Base-by-base conservation (phyloP, 2,113 vertebrate genomes). In the Ctenodactylus gundi region DNA sequence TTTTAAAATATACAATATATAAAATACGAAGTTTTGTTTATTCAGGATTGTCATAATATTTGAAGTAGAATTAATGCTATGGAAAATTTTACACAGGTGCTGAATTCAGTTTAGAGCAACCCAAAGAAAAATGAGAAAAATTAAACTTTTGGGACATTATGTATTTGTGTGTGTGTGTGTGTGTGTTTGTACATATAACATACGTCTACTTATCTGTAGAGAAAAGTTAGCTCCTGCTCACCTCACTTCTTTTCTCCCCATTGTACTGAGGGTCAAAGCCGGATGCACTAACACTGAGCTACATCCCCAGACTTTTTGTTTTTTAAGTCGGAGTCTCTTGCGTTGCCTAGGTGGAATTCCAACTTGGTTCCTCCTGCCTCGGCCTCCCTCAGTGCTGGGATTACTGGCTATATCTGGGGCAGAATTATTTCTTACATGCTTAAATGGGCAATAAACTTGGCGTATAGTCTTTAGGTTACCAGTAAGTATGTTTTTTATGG, bases 381-480 rank as follows among this genome's bases (percentile, higher is more conserved):
- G 46, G 41, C 25, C 14, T 73, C 41, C 70, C 44, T 73, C 70
- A 73, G 6, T 73, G 44, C 7, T 73, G 44, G 41, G 70, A 73
- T 46, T 73, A 46, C 14, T 7, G 3, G 27, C 46, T 14, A 46
- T 73, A 27, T 7, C 27, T 17, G 27, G 41, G 29, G 46, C 44
- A 89, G 13, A 91, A 49, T 41, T 94, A 92, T 2, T 31, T 7
- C 36, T 62, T 88, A 90, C 58, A 36, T 68, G 23, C 87, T 94
- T 92, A 55, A 90, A 78, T 72, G 41, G 70, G 21, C 85, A 88
- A 57, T 92, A 44, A 75, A 83, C 88, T 92, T 92, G 46, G 58
- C 51, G 67, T n/a, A 49, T 0, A 73, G 29, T 83, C n/a, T 81
- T 58, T 58, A 73, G n/a, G 17, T 87, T 84, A 90, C 25, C 1